Evolutionary conservation across 2,888 invertebrate genomes (phyloP).

Genomic region (Nomada flava): DNA sequence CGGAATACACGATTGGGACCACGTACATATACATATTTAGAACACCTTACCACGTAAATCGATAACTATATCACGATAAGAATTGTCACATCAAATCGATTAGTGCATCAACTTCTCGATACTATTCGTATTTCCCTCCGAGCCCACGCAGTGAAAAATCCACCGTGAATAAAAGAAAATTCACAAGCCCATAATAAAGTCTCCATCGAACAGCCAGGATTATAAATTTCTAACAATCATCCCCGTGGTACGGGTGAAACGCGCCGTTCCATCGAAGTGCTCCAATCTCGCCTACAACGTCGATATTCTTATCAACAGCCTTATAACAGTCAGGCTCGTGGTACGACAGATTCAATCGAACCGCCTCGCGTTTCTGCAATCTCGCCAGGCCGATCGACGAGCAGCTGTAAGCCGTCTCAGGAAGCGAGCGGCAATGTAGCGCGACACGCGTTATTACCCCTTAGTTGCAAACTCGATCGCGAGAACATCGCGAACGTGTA

Average conservation of each 20-base stretch:
- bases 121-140: too few relatives aligned
- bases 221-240: background rate
- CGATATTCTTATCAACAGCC: constrained; percentile 25
- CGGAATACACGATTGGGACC: constrained; percentile 1
- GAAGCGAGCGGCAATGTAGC: constrained; percentile 23
- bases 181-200: background rate
- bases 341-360: constrained; percentile 40
- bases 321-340: background rate
- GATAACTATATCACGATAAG: background rate
- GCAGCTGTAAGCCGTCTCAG: constrained; percentile 19
- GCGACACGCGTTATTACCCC: constrained; percentile 50
- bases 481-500: constrained; percentile 20
- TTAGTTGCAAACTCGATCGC: constrained; percentile 43
- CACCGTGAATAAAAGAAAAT: background rate
- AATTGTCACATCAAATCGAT: background rate
- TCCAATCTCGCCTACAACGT: background rate
- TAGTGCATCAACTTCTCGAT: too few relatives aligned
- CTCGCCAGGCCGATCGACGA: constrained; percentile 27
- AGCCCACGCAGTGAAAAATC: too few relatives aligned
- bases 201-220: background rate
- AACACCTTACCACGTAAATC: background rate
- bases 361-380: constrained; percentile 35
- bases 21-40: background rate
- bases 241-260: background rate
- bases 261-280: background rate